phyloP scores from a whole-genome alignment of 2,797 vertebrate species.

The Megaceryle alcyon region DNA sequence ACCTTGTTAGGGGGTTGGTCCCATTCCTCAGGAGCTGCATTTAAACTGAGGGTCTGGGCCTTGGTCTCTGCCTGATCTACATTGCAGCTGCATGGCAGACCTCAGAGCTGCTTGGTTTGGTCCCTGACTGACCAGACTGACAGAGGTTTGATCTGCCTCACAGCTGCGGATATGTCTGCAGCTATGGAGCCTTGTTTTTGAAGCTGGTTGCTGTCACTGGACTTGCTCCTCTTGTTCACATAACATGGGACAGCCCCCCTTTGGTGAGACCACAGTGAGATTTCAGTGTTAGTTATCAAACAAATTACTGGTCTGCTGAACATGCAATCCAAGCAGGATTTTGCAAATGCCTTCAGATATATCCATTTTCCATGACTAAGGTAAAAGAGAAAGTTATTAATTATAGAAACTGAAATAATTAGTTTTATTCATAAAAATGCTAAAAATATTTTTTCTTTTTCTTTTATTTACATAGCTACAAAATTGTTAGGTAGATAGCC shows the following conservation, averaged over 20 bases:
- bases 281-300: neutral
- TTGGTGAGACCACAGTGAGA: accelerated
- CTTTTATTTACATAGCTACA: neutral
- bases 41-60: neutral
- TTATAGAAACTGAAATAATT: neutral
- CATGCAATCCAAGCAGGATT: neutral
- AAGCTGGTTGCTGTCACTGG: neutral
- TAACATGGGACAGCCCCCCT: accelerated
- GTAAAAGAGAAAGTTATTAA: neutral
- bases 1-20: neutral
- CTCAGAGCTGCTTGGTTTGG: accelerated
- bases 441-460: neutral
- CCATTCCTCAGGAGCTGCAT: neutral
- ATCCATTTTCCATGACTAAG: neutral
- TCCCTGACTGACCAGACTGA: neutral
- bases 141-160: neutral
- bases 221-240: neutral
- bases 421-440: neutral
- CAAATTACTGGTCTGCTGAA: neutral
- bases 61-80: neutral
- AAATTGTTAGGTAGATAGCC: neutral
- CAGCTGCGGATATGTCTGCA: neutral
- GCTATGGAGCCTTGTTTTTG: neutral
- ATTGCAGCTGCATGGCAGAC: neutral
- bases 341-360: neutral